These are phyloP conservation scores for human DNA, from an alignment of 2,113 vertebrate genomes.

Conservation along the genomic window GRCh38 chr3:51393501-51394000, in stretches of 20 bases:
- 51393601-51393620: slow-evolving; percentile 95
- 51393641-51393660: slow-evolving; percentile 90
- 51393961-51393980: slow-evolving; percentile 97
- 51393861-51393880: slow-evolving; percentile 98
- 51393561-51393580: slow-evolving; percentile 96
- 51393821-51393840: slow-evolving; percentile 88
- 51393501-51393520: slow-evolving; percentile 86
- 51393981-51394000: slow-evolving; percentile 98
- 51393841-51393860: slow-evolving; percentile 95
- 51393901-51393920: slow-evolving; percentile 96
- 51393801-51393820: slow-evolving; percentile 81
- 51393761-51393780: slow-evolving; percentile 94
- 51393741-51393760: slow-evolving; percentile 94
- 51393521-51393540: slow-evolving; percentile 92
- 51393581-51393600: slow-evolving; percentile 99
- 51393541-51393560: slow-evolving; percentile 91
- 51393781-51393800: slow-evolving; percentile 92
- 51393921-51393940: slow-evolving; percentile 92
- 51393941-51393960: slow-evolving; percentile 96
- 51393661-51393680: slow-evolving; percentile 85
- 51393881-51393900: slow-evolving; percentile 99
- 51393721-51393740: slow-evolving; percentile 96
- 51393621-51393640: slow-evolving; percentile 93
- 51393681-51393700: slow-evolving; percentile 98
- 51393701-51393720: slow-evolving; percentile 97